Evolutionary conservation across 1,140 invertebrate species (phyloP).

Genomic region (Cyclina sinensis): DNA sequence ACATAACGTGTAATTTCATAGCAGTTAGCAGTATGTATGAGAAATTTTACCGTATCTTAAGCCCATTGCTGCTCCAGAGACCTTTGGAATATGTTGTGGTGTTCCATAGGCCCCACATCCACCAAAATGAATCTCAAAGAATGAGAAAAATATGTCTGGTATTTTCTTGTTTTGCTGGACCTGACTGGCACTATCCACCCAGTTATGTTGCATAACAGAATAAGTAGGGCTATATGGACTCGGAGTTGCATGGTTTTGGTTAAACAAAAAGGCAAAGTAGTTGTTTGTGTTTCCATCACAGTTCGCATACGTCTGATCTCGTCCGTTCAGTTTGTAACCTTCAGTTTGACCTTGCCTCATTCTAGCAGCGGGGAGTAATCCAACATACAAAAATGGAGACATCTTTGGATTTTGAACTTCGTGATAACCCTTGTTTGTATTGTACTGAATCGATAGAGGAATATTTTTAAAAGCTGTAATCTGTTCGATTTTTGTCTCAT

Average conservation of each 20-base stretch:
- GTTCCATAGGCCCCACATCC: conserved; percentile 59
- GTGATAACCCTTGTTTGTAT: conserved; percentile 14
- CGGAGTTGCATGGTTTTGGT: not conserved
- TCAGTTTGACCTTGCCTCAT: conserved; percentile 15
- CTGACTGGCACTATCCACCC: conserved; percentile 10
- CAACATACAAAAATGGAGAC: conserved; percentile 45
- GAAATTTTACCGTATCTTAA: conserved; percentile 45
- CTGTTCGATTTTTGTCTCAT: conserved; percentile 37
- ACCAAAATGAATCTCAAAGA: conserved; percentile 61
- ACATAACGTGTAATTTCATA: no score
- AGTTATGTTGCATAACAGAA: conserved; percentile 38
- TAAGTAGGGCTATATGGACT: conserved; percentile 39
- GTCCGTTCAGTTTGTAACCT: conserved; percentile 48
- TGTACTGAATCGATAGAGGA: conserved; percentile 55
- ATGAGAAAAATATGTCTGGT: conserved; percentile 20
- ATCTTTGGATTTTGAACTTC: conserved; percentile 25
- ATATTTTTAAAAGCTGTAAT: conserved; percentile 8
- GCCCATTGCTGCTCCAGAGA: conserved; percentile 48
- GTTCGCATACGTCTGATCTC: conserved; percentile 39
- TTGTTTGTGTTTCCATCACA: conserved; percentile 63
- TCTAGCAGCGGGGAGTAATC: conserved; percentile 11
- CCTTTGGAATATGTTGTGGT: conserved; percentile 34
- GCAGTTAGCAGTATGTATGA: no score
- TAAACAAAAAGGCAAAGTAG: conserved; percentile 58
- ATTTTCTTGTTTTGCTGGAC: conserved; percentile 16